phyloP scores from a whole-genome alignment of 2,888 invertebrate genomes.

The Lochmaea crataegi region DNA sequence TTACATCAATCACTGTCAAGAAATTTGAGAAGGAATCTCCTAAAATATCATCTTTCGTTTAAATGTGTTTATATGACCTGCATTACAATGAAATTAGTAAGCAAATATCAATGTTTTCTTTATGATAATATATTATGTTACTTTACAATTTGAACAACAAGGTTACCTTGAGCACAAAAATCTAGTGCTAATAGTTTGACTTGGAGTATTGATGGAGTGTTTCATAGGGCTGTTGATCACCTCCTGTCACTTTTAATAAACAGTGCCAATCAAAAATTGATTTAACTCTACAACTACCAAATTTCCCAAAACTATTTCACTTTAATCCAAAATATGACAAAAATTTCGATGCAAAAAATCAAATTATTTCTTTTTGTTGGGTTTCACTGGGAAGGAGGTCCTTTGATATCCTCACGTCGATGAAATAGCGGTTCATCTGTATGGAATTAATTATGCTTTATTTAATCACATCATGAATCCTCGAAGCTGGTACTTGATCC shows the following conservation, averaged over 20 bases:
- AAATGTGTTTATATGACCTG: neutral
- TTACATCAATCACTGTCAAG: conserved; percentile 30
- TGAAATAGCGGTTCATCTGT: conserved; percentile 17
- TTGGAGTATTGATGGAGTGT: too few relatives aligned
- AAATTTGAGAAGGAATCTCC: conserved; percentile 28
- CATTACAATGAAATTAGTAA: neutral
- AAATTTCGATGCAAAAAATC: neutral
- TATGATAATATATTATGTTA: too few relatives aligned
- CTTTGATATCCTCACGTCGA: conserved; percentile 20
- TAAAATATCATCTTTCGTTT: conserved; percentile 21
- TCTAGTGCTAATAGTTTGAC: too few relatives aligned
- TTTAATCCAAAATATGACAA: neutral
- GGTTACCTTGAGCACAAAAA: too few relatives aligned
- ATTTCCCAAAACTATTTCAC: neutral
- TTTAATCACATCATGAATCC: conserved; percentile 36
- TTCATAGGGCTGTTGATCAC: too few relatives aligned
- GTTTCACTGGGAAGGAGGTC: conserved; percentile 19
- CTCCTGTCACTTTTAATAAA: too few relatives aligned
- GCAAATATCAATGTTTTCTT: neutral
- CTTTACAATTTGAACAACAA: too few relatives aligned
- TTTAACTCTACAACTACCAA: neutral
- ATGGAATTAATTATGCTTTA: conserved; percentile 39
- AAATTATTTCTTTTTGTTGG: neutral
- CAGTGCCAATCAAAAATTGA: neutral
- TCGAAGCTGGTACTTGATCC: conserved; percentile 20